Percentiles rank a stretch among this genome's conserved stretches.
phyloP scores from a whole-genome alignment of 2,888 invertebrate genomes.

The Gisinianus flammeolus region DNA sequence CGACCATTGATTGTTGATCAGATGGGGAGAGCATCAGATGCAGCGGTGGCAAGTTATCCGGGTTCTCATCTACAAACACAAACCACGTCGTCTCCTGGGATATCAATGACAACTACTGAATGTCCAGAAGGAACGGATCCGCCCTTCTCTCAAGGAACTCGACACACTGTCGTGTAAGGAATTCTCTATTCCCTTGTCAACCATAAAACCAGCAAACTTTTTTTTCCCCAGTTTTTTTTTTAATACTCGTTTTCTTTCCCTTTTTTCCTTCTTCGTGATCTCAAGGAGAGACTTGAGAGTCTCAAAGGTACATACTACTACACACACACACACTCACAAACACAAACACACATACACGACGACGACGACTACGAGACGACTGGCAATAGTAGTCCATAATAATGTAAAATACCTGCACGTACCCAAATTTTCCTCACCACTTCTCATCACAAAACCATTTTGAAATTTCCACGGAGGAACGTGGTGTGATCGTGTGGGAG shows the following conservation, averaged over 20 bases:
- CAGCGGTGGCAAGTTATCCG: conserved; percentile 42
- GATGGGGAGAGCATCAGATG: conserved; percentile 37
- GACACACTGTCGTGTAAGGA: conserved; percentile 56
- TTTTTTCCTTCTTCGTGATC: not conserved
- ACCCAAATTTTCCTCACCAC: conserved; percentile 3
- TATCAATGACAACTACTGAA: conserved; percentile 56
- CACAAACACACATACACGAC: too few relatives aligned
- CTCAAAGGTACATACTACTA: too few relatives aligned
- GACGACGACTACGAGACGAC: too few relatives aligned
- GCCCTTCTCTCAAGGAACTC: conserved; percentile 57
- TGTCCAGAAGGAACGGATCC: conserved; percentile 57
- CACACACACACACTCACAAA: not conserved
- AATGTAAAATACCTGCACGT: conserved; percentile 32
- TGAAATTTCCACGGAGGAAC: not conserved
- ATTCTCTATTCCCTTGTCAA: conserved; percentile 17
- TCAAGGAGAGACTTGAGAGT: not conserved
- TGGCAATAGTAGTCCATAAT: too few relatives aligned
- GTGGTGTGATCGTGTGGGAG: too few relatives aligned
- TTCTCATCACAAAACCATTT: not conserved
- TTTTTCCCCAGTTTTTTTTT: too few relatives aligned
- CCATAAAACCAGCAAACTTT: conserved; percentile 11
- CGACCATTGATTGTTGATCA: conserved; percentile 53
- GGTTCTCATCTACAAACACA: conserved; percentile 43
- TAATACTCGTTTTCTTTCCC: not conserved
- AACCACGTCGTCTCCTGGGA: conserved; percentile 52